Percentiles rank a stretch among this genome's conserved stretches.
phyloP scores from a whole-genome alignment of 35 echinoderm and acorn worm genomes.

The Patiria miniata region DNA sequence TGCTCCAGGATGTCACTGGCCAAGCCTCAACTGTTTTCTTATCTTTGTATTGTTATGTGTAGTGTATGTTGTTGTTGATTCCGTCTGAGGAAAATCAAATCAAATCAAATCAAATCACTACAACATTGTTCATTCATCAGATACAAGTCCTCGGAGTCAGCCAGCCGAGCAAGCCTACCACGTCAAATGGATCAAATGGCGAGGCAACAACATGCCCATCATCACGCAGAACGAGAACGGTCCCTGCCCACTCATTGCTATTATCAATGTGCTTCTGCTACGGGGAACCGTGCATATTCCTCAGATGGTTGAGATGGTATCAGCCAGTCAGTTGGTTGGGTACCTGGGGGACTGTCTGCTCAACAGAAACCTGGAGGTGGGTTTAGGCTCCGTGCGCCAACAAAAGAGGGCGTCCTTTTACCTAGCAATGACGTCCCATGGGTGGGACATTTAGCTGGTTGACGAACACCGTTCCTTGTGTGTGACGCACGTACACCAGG shows the following conservation, averaged over 20 bases:
- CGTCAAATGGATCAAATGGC: slow-evolving; percentile 91
- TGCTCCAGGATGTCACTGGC: no score
- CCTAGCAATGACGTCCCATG: no score
- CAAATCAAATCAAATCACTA: neutral
- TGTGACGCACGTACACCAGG: no score
- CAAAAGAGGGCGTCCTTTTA: no score
- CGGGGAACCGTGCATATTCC: slow-evolving; percentile 70
- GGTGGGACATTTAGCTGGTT: no score
- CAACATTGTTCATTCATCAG: neutral
- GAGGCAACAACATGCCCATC: slow-evolving; percentile 74
- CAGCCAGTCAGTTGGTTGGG: slow-evolving; percentile 82
- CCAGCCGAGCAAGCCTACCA: slow-evolving; percentile 83
- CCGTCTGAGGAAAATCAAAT: neutral
- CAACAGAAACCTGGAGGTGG: slow-evolving; percentile 77
- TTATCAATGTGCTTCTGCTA: slow-evolving; percentile 86
- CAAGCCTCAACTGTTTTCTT: no score
- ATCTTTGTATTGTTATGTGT: no score
- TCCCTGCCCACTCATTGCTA: slow-evolving; percentile 83
- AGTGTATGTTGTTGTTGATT: neutral
- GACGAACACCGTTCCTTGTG: no score
- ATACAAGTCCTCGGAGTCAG: slow-evolving; percentile 46
- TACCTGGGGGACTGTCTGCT: slow-evolving; percentile 90
- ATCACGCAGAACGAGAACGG: slow-evolving; percentile 98
- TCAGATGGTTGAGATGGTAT: slow-evolving; percentile 84
- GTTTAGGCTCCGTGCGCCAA: neutral